Evolutionary conservation across 2,797 vertebrate species (phyloP), one percentile per base, ranked within the genome.

Genomic region (Argyrosomus regius): DNA sequence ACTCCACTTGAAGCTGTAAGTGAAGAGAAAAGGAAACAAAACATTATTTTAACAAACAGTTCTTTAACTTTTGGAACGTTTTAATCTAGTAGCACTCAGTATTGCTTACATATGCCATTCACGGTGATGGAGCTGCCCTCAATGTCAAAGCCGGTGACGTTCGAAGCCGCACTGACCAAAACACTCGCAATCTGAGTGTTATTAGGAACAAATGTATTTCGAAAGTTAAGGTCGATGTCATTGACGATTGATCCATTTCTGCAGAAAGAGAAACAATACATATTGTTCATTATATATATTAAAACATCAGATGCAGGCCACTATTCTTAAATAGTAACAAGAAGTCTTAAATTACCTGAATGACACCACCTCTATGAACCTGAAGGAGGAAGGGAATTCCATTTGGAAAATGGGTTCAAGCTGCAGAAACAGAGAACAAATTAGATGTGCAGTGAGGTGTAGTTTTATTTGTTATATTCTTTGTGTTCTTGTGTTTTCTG

Each of bases 231-330:
- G 12, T 49, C 3, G 3, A 79, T 6, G 1, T 0, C 3, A 11
- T 65, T 90, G 61, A 54, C 10, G 69, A 93, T 46, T 9, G 76
- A 78, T 69, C 80, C 87, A 49, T 53, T 35, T 1, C 90, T 93
- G 67, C 16, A 50, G 43, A 43, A 18, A 26, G 58, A 73, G 45
- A 46, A 58, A 82, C 35, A 72, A 60, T 61, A 49, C 1, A 67
- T 7, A 14, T 26, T 13, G 3, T 35, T 35, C 6, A 31, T 31
- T 43, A 43, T 43, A 3, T 43, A 43, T 43, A 43, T 43, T 13
- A 0, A 9, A 13, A 18, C 35, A 5, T 68, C 4, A 35, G 1
- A 54, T 41, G 14, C 4, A 24, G 12, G 14, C 6, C n/a, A 6
- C 2, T 6, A 18, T 8, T 57, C 5, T 49, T 1, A 22, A 22